phyloP scores from a whole-genome alignment of 2,888 invertebrate genomes.

The Desoria tigrina region DNA sequence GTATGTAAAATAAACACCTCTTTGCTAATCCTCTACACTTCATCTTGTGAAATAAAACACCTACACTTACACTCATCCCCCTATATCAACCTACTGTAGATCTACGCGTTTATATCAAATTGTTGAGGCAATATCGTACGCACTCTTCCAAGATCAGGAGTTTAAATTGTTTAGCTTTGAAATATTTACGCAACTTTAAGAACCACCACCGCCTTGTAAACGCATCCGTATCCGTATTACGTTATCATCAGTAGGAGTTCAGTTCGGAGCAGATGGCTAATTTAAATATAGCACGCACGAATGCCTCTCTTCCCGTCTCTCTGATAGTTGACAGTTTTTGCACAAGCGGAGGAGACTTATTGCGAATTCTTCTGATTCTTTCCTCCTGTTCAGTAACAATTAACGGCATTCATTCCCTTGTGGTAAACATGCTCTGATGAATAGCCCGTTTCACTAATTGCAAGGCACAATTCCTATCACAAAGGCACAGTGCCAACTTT shows the following conservation, averaged over 20 bases:
- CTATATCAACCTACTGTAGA: not conserved
- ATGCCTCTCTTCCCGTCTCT: not conserved
- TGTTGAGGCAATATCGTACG: no score
- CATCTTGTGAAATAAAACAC: conserved; percentile 1
- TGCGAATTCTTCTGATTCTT: not conserved
- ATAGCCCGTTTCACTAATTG: no score
- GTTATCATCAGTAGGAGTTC: no score
- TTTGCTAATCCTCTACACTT: not conserved
- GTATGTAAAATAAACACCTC: conserved; percentile 8
- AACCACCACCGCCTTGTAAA: not conserved
- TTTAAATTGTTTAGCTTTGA: not conserved
- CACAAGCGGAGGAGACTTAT: not conserved
- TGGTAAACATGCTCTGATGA: no score
- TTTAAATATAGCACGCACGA: conserved; percentile 11
- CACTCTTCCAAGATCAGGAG: not conserved
- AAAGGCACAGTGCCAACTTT: no score
- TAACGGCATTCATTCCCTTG: conserved; percentile 2
- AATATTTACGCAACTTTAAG: not conserved
- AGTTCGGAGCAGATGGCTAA: not conserved
- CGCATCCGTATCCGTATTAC: no score
- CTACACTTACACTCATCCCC: not conserved
- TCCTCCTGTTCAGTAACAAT: not conserved
- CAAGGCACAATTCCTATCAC: no score
- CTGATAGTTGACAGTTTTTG: not conserved
- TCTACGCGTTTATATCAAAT: not conserved